Conservation (phyloP, 2,888 invertebrate species). For the Ellobium chinense region DNA sequence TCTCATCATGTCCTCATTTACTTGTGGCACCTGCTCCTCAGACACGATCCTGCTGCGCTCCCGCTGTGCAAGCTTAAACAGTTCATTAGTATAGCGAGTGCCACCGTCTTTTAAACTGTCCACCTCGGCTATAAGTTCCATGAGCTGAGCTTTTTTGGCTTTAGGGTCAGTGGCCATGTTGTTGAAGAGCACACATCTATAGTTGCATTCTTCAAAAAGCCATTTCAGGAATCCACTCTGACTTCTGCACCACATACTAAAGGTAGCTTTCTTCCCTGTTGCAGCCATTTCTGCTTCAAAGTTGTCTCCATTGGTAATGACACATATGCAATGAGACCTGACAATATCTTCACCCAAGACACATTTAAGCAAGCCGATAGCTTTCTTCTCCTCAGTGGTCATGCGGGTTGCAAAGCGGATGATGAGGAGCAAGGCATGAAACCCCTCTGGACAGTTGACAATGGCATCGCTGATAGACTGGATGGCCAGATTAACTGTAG, state of each 20-base stretch:
- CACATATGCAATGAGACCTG: slow-evolving; percentile 39
- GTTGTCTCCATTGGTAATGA: slow-evolving; percentile 42
- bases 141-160: slow-evolving; percentile 34
- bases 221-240: slow-evolving; percentile 27
- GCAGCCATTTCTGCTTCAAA: slow-evolving; percentile 33
- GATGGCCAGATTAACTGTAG: slow-evolving; percentile 31
- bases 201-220: slow-evolving; percentile 38
- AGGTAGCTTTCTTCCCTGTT: slow-evolving; percentile 10
- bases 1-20: slow-evolving; percentile 32
- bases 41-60: slow-evolving; percentile 15
- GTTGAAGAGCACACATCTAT: slow-evolving; percentile 45
- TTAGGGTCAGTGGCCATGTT: slow-evolving; percentile 28
- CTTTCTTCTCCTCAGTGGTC: slow-evolving; percentile 43
- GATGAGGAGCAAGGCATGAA: slow-evolving; percentile 40
- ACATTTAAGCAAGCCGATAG: slow-evolving; percentile 42
- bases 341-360: slow-evolving; percentile 41
- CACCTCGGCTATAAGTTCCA: slow-evolving; percentile 23
- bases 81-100: slow-evolving; percentile 40
- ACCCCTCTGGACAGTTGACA: slow-evolving; percentile 31
- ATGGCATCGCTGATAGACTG: slow-evolving; percentile 44
- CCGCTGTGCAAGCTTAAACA: slow-evolving; percentile 41
- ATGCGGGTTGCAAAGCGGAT: slow-evolving; percentile 39
- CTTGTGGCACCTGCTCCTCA: slow-evolving; percentile 36
- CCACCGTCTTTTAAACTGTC: slow-evolving; percentile 35
- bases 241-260: slow-evolving; percentile 29